Percentiles rank a stretch among this genome's conserved stretches.
phyloP scores from a whole-genome alignment of 2,888 invertebrate genomes.

The Tipula helvola region DNA sequence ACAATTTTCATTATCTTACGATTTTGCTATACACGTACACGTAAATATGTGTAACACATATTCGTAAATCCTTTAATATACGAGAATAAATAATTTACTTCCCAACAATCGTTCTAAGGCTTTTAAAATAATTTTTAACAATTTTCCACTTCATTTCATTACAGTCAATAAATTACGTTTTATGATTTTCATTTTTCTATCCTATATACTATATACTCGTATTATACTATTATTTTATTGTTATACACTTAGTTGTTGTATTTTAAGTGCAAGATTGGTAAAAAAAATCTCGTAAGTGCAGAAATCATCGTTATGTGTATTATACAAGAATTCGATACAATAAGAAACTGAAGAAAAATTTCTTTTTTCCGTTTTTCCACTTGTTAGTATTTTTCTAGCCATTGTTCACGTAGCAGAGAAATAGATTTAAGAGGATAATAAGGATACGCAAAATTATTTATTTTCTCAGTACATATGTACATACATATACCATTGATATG shows the following conservation, averaged over 20 bases:
- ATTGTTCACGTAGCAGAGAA: not conserved
- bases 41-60: not conserved
- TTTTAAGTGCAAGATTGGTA: not conserved
- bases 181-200: not conserved
- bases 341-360: not conserved
- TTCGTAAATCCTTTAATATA: not conserved
- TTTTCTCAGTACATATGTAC: not conserved
- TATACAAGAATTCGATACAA: not conserved
- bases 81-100: not conserved
- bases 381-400: not conserved
- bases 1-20: not conserved
- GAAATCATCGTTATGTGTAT: not conserved
- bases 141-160: not conserved
- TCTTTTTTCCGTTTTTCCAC: not conserved
- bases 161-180: not conserved
- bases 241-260: not conserved
- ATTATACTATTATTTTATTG: not conserved
- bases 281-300: not conserved
- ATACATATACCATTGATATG: not conserved
- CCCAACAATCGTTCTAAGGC: not conserved
- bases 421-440: not conserved
- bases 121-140: conserved; percentile 4
- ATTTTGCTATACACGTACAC: not conserved
- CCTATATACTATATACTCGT: not conserved
- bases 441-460: not conserved